A percentile compares a stretch with the other conserved stretches of the same genome.
phyloP scores from a whole-genome alignment of 1,140 invertebrate species.

The Ridgeia piscesae region DNA sequence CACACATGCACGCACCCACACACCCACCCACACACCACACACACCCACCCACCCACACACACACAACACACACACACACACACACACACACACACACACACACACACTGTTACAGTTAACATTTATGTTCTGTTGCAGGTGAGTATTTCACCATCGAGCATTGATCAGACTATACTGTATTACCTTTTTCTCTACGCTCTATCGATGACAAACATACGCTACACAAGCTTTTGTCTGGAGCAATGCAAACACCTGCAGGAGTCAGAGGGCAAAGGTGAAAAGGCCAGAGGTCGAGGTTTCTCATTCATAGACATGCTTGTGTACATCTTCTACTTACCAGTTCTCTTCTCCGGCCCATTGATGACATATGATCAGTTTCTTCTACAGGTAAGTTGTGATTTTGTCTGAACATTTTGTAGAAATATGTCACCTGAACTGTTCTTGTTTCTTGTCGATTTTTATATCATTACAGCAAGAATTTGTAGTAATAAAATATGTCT shows the following conservation, averaged over 20 bases:
- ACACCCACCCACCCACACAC: too few relatives aligned
- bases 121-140: neutral
- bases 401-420: neutral
- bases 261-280: constrained; percentile 6
- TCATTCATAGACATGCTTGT: constrained; percentile 60
- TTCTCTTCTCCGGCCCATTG: constrained; percentile 76
- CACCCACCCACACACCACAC: too few relatives aligned
- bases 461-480: neutral
- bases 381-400: constrained; percentile 52
- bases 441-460: neutral
- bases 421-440: neutral
- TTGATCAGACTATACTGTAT: constrained; percentile 31
- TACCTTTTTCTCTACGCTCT: constrained; percentile 29
- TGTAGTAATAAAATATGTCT: too few relatives aligned
- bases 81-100: too few relatives aligned
- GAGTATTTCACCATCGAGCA: neutral
- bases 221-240: constrained; percentile 42
- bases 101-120: neutral
- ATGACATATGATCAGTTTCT: constrained; percentile 73
- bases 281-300: constrained; percentile 13
- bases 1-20: too few relatives aligned
- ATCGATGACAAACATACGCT: constrained; percentile 37
- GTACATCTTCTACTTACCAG: constrained; percentile 80
- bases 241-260: constrained; percentile 15
- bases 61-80: too few relatives aligned